phyloP scores from a whole-genome alignment of 2,888 invertebrate species.

The Allophyes oxyacanthae region DNA sequence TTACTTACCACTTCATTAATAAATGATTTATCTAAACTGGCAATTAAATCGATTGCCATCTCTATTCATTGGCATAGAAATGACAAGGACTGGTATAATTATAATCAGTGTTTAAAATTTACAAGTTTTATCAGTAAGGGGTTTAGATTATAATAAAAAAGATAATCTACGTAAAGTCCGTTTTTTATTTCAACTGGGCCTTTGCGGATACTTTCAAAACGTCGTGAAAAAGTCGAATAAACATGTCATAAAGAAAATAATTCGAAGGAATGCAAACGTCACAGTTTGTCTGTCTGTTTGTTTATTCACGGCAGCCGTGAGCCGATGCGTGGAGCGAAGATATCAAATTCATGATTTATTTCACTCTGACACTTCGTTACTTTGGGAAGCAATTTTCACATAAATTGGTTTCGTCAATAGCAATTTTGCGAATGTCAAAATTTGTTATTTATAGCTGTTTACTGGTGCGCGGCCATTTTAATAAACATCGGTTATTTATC shows the following conservation, averaged over 20 bases:
- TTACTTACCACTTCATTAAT: too few relatives aligned
- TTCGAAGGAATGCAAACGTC: slow-evolving; percentile 20
- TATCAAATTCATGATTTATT: slow-evolving; percentile 67
- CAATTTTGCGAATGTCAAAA: slow-evolving; percentile 72
- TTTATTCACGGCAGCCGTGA: slow-evolving; percentile 44
- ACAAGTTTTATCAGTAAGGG: too few relatives aligned
- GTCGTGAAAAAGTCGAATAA: too few relatives aligned
- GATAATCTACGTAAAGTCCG: too few relatives aligned
- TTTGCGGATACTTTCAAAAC: too few relatives aligned
- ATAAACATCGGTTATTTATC: slow-evolving; percentile 32
- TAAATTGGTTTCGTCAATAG: slow-evolving; percentile 78
- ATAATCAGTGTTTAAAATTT: too few relatives aligned
- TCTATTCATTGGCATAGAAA: too few relatives aligned
- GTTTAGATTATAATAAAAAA: too few relatives aligned
- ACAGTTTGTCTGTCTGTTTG: slow-evolving; percentile 33
- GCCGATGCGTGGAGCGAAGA: slow-evolving; percentile 41
- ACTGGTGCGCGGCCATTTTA: slow-evolving; percentile 48
- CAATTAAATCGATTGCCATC: too few relatives aligned
- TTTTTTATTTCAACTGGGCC: too few relatives aligned
- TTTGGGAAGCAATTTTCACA: slow-evolving; percentile 71
- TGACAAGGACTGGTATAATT: too few relatives aligned
- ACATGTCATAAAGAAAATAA: neutral
- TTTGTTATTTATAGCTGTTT: slow-evolving; percentile 76
- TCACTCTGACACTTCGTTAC: slow-evolving; percentile 62
- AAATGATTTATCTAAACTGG: too few relatives aligned